Conservation (phyloP, 2,888 invertebrate genomes). For the Aphidoletes aphidimyza region DNA sequence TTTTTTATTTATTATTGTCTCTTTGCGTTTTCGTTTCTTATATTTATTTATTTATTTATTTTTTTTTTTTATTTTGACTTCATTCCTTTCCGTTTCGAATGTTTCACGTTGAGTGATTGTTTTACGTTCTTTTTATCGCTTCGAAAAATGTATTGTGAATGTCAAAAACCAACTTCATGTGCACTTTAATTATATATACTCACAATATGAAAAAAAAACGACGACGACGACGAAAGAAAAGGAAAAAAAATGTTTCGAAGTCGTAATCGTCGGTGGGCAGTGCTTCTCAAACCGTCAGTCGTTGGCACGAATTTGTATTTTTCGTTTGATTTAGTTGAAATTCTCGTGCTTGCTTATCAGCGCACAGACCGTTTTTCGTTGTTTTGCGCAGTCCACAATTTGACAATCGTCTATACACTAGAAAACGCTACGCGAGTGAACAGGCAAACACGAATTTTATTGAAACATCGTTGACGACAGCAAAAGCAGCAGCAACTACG, state of each 20-base stretch:
- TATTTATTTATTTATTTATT: not conserved
- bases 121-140: constrained; percentile 49
- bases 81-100: constrained; percentile 18
- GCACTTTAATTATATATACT: constrained; percentile 49
- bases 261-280: constrained; percentile 49
- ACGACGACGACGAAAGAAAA: not conserved
- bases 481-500: not conserved
- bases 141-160: constrained; percentile 49
- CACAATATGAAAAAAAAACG: constrained; percentile 23
- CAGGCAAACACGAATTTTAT: constrained; percentile 15
- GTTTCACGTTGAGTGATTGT: constrained; percentile 44
- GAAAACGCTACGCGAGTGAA: constrained; percentile 42
- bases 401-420: constrained; percentile 46
- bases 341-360: constrained; percentile 51
- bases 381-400: constrained; percentile 51
- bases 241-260: not conserved
- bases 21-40: not conserved
- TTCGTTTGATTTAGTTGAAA: constrained; percentile 27
- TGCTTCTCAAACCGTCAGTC: constrained; percentile 43
- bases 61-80: not conserved
- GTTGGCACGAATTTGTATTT: constrained; percentile 39
- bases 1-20: no score
- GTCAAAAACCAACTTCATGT: constrained; percentile 51
- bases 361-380: constrained; percentile 41
- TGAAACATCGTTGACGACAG: not conserved